Percentiles rank a stretch among this genome's conserved stretches.
phyloP scores from a whole-genome alignment of 1,140 invertebrate species.

The Achatina immaculata region DNA sequence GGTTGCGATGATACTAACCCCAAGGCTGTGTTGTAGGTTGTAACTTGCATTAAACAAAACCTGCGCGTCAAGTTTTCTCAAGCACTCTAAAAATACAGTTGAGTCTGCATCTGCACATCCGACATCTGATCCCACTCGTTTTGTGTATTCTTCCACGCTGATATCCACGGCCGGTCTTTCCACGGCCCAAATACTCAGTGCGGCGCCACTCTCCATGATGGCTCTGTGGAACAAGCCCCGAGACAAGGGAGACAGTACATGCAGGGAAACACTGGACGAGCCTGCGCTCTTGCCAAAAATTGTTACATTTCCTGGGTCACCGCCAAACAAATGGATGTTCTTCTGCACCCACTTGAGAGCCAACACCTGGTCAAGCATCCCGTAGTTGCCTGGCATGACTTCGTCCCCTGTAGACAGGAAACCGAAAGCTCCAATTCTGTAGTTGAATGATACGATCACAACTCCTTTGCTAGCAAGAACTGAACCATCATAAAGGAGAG shows the following conservation, averaged over 20 bases:
- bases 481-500: conserved; percentile 82
- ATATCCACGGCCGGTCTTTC: not conserved
- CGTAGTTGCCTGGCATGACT: conserved; percentile 96
- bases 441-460: no score
- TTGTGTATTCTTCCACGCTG: not conserved
- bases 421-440: conserved; percentile 84
- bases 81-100: not conserved
- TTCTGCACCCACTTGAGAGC: conserved; percentile 91
- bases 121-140: not conserved
- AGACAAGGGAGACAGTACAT: conserved; percentile 51
- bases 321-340: conserved; percentile 86
- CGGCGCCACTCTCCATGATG: conserved; percentile 42
- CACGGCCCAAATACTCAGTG: conserved; percentile 29
- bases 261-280: conserved; percentile 71
- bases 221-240: conserved; percentile 43
- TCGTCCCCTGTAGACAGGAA: conserved; percentile 92
- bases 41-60: not conserved
- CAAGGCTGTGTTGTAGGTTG: not conserved
- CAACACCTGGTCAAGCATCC: no score
- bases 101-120: conserved; percentile 7
- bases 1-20: not conserved
- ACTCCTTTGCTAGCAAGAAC: conserved; percentile 87
- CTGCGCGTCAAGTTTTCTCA: conserved; percentile 1
- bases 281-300: conserved; percentile 93
- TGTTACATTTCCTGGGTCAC: no score